Conservation (phyloP, 2,797 vertebrate species). For the Echiichthys vipera region DNA sequence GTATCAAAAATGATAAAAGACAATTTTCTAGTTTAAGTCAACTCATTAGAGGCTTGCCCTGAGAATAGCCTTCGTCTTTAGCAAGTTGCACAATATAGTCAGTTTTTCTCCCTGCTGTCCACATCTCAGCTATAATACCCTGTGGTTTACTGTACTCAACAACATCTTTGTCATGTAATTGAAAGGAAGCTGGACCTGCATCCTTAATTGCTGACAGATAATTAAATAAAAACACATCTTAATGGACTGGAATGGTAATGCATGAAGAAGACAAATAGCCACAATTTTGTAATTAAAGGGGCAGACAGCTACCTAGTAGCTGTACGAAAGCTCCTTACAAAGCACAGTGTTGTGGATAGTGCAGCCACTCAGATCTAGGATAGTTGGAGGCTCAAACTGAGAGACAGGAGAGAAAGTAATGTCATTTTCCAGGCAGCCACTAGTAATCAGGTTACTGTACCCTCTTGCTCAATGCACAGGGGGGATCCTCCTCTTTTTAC, state of each 20-base stretch:
- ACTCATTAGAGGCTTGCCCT: slow-evolving; percentile 49
- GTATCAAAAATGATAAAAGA: slow-evolving; percentile 55
- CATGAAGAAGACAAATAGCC: slow-evolving; percentile 21
- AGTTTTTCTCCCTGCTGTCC: slow-evolving; percentile 22
- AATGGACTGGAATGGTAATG: slow-evolving; percentile 38
- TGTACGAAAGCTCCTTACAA: slow-evolving; percentile 38
- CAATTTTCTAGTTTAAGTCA: slow-evolving; percentile 50
- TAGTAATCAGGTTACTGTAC: slow-evolving; percentile 79
- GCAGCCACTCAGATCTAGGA: slow-evolving; percentile 72
- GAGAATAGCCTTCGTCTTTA: slow-evolving; percentile 36
- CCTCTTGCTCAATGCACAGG: slow-evolving; percentile 68
- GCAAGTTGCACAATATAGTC: slow-evolving; percentile 34
- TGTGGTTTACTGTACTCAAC: slow-evolving; percentile 11
- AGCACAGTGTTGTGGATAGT: slow-evolving; percentile 38
- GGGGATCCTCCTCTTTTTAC: slow-evolving; percentile 72
- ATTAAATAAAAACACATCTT: slow-evolving; percentile 56
- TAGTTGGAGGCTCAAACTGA: slow-evolving; percentile 59
- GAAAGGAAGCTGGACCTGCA: slow-evolving; percentile 28
- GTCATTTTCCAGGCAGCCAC: slow-evolving; percentile 66
- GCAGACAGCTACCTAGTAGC: slow-evolving; percentile 23
- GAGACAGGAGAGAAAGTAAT: slow-evolving; percentile 58
- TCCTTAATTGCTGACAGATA: slow-evolving; percentile 29
- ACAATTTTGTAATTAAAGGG: slow-evolving; percentile 47
- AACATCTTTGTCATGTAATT: slow-evolving; percentile 30
- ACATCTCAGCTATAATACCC: slow-evolving; percentile 27